These are phyloP conservation scores for Spinus pinus DNA, from an alignment of 2,797 vertebrate genomes.

Conservation along the genomic window DNA sequence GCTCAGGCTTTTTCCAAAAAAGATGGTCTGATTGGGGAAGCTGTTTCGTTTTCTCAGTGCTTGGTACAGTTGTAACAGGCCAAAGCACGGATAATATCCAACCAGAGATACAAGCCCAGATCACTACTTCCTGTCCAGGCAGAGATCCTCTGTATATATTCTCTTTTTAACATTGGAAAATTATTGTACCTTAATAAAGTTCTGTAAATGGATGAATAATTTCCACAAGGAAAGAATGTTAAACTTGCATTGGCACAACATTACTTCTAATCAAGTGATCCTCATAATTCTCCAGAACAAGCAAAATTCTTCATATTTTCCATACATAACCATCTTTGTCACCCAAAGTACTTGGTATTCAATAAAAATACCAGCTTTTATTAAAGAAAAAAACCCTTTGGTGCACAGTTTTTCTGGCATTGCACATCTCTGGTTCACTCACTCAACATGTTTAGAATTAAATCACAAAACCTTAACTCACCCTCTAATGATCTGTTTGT, in stretches of 20 bases:
- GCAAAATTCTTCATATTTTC: slow-evolving; percentile 31
- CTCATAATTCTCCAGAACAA: slow-evolving; percentile 19
- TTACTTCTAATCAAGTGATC: slow-evolving; percentile 15
- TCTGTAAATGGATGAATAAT: neutral
- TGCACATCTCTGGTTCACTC: slow-evolving; percentile 15
- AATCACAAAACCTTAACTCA: slow-evolving; percentile 61
- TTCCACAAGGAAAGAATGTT: slow-evolving; percentile 28
- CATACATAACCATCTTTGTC: slow-evolving; percentile 19
- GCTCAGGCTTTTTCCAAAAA: neutral
- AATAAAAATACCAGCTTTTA: slow-evolving; percentile 49
- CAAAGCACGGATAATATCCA: neutral
- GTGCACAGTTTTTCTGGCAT: neutral
- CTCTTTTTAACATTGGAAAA: neutral
- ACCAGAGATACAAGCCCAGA: neutral
- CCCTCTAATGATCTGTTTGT: slow-evolving; percentile 66
- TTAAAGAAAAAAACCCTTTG: neutral
- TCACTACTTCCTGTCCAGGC: neutral
- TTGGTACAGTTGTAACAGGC: neutral
- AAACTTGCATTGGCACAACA: neutral
- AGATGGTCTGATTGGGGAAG: neutral
- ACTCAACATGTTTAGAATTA: slow-evolving; percentile 59
- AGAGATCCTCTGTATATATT: neutral
- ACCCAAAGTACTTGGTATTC: slow-evolving; percentile 39
- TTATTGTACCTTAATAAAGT: neutral
- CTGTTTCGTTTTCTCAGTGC: neutral